Evolutionary conservation across 2,113 vertebrate genomes (phyloP).

Genomic region (Trinectes maculatus): DNA sequence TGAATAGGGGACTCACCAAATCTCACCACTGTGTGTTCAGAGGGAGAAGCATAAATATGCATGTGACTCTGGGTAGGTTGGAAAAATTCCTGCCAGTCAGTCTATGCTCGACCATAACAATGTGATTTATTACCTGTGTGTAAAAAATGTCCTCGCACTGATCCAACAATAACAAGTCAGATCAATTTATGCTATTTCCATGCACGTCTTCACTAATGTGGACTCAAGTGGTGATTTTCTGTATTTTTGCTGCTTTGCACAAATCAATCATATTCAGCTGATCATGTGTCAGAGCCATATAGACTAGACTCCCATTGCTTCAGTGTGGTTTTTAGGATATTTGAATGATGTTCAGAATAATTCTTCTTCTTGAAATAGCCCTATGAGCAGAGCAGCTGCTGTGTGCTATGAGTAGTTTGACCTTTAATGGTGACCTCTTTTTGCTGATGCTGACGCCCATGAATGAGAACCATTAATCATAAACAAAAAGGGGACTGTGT

Average conservation of each 20-base stretch:
- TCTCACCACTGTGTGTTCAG: too few relatives aligned
- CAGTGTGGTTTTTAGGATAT: neutral
- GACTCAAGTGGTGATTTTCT: neutral
- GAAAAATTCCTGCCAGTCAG: neutral
- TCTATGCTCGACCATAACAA: neutral
- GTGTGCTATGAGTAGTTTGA: neutral
- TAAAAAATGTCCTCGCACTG: neutral
- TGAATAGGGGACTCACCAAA: neutral
- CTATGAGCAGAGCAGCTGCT: neutral
- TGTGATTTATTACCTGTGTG: neutral
- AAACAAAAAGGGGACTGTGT: slow-evolving; percentile 1
- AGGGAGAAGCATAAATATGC: too few relatives aligned
- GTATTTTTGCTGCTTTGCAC: neutral
- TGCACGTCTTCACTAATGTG: neutral
- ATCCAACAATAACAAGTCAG: neutral
- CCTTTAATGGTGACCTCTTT: neutral
- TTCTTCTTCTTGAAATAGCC: slow-evolving; percentile 5
- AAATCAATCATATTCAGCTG: neutral
- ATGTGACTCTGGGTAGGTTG: neutral
- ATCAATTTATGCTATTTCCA: neutral
- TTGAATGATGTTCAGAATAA: neutral
- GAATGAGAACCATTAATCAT: slow-evolving; percentile 5
- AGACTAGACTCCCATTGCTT: too few relatives aligned
- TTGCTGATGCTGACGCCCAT: slow-evolving; percentile 6
- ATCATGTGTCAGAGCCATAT: too few relatives aligned